These are phyloP conservation scores for Caprella mutica DNA, from an alignment of 2,888 invertebrate species.

Conservation along the genomic window DNA sequence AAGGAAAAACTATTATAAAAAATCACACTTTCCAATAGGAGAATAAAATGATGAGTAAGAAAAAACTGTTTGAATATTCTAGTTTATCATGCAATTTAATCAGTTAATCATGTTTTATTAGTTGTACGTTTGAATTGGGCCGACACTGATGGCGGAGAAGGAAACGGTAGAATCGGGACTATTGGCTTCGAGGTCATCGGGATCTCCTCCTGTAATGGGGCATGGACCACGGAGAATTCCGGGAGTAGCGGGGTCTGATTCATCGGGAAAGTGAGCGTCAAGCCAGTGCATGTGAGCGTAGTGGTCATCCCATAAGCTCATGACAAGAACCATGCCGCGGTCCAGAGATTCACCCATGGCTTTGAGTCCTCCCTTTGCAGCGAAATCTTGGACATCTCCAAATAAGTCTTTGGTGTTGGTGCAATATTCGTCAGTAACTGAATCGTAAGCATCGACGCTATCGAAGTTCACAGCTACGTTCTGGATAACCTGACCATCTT, in stretches of 20 bases:
- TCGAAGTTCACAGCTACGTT: conserved; percentile 20
- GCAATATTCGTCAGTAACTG: conserved; percentile 30
- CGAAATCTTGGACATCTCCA: conserved; percentile 23
- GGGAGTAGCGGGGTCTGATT: conserved; percentile 18
- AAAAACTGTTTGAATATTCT: too few species aligned
- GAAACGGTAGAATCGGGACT: conserved; percentile 14
- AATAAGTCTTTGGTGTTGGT: conserved; percentile 19
- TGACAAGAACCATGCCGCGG: conserved; percentile 30
- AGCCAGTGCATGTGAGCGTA: conserved; percentile 34
- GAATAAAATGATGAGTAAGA: too few species aligned
- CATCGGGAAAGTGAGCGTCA: conserved; percentile 28
- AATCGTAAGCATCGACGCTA: conserved; percentile 19
- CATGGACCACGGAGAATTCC: conserved; percentile 31
- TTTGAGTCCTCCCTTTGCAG: conserved; percentile 25
- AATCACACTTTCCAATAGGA: too few species aligned
- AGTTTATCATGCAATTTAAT: too few species aligned
- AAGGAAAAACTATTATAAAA: too few species aligned
- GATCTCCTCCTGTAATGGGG: conserved; percentile 21
- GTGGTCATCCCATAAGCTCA: conserved; percentile 33
- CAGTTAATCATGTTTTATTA: too few species aligned
- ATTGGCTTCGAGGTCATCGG: conserved; percentile 19
- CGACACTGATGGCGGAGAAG: conserved; percentile 26
- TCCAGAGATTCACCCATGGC: conserved; percentile 29
- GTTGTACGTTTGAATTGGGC: conserved; percentile 16
- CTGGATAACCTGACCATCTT: conserved; percentile 24